Base-by-base conservation (phyloP, 2,888 invertebrate genomes). In the Scaeva pyrastri region DNA sequence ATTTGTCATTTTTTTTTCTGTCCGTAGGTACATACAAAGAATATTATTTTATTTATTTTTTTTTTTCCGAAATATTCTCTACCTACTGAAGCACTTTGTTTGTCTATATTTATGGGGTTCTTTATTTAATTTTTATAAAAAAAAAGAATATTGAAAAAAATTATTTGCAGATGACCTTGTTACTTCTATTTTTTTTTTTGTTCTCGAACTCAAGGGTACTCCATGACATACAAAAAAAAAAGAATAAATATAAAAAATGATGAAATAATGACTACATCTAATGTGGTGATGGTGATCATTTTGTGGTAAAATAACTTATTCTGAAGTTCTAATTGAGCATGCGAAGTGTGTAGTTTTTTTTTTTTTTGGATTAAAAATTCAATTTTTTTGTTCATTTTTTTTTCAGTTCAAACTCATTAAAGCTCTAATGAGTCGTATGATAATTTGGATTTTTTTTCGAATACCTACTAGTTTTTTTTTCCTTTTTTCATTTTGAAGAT, bases 101-200 rank as follows among this genome's bases (percentile, higher is more conserved):
- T 56, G 36, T 66, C 36, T 39, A 16, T 64, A 23, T 4, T 19
- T 56, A n/a, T 48, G 7, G 39, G 26, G 14, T 41, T 48, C 2
- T 39, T 56, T 36, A 0, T 8, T 39, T 8, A 2, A n/a, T 43
- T 43, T 60, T 43, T 4, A 62, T 60, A 10, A 26, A 39, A 58
- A 58, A 58, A 39, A 58, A 58, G 39, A 60, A 39, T n/a, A n/a
- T n/a, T n/a, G 14, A 23, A 7, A 12, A 36, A 23, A 39, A 62
- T 39, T 56, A 66, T 66, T 66, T 66, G 56, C 23, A 23, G 62
- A 48, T 85, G 76, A 81, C 85, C 85, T 85, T 80, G 80, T 68
- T 70, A 70, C n/a, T 39, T 70, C 14, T 71, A n/a, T n/a, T 12
- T n/a, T n/a, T 1, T 41, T 41, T n/a, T 43, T 5, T 21, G 39